phyloP scores from a whole-genome alignment of 2,888 invertebrate genomes.

The Silvanus unidentatus region DNA sequence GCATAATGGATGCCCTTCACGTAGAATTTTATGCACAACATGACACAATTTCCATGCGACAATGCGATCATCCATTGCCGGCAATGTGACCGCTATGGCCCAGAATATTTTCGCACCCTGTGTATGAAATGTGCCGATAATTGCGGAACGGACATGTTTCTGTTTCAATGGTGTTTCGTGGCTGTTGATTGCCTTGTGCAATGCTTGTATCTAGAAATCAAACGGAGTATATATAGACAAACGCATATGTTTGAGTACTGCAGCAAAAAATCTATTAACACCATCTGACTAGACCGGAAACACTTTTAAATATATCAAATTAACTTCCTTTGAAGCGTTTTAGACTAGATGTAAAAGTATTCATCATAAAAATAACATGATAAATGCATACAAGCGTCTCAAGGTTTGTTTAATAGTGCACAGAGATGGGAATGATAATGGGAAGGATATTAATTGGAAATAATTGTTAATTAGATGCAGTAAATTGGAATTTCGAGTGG shows the following conservation, averaged over 20 bases:
- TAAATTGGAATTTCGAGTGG: too few species aligned
- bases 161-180: slow-evolving; percentile 93
- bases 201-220: slow-evolving; percentile 67
- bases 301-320: slow-evolving; percentile 10
- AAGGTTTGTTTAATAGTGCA: too few species aligned
- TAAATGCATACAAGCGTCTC: background rate
- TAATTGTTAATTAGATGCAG: too few species aligned
- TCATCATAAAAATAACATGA: slow-evolving; percentile 1
- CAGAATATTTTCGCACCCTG: slow-evolving; percentile 90
- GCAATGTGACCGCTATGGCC: slow-evolving; percentile 62
- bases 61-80: slow-evolving; percentile 87
- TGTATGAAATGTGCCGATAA: slow-evolving; percentile 91
- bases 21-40: slow-evolving; percentile 89
- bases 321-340: slow-evolving; percentile 8
- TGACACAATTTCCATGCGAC: slow-evolving; percentile 99
- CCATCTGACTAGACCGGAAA: slow-evolving; percentile 6
- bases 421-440: too few species aligned
- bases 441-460: too few species aligned
- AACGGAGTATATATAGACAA: background rate
- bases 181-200: slow-evolving; percentile 89
- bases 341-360: background rate
- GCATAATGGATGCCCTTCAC: slow-evolving; percentile 89
- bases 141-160: slow-evolving; percentile 94
- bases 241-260: background rate
- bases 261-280: background rate